Evolutionary conservation across 2,797 vertebrate genomes (phyloP), one percentile per base, ranked within the genome.

Genomic region (Hydrophis major): DNA sequence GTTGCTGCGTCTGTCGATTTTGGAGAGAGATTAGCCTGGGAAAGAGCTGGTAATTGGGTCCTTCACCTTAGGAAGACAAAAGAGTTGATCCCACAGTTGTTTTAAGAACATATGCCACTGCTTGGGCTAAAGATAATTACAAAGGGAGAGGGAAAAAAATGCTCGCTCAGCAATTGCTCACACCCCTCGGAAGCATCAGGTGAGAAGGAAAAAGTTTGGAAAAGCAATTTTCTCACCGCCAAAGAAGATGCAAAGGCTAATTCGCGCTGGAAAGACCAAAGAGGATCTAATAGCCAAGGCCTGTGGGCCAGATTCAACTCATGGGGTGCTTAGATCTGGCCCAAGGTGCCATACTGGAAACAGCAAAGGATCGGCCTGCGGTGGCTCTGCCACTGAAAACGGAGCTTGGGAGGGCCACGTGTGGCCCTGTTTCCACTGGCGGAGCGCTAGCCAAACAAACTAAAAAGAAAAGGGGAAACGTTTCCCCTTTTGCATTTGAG

Each of bases 11-110:
- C 92, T 94, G 90, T 86, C 83, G 74, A 93, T 95, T 89, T 94
- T 18, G 74, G 94, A 63, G 53, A 37, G 10, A 20, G 89, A 27
- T 94, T 94, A 93, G 94, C 94, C 91, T 7, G 0, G 63, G 90
- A 89, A 94, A 86, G 74, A 93, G 95, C 94, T 93, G 86, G 92
- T 93, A 89, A 87, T 89, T 95, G 89, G 61, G 47, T 59, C 93
- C 93, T 89, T 69, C 93, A 2, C 89, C 92, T 87, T 66, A 92
- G 93, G 91, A 89, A 86, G 93, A 94, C n/a, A 94, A 91, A 92
- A 92, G 42, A 50, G 4, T 92, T 55, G 32, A 28, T 57, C 27
- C 53, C 18, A 53, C 22, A 25, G 4, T 69, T 74, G 55, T 42
- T 74, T 83, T 69, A 18, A 90, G 83, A 93, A 59, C 61, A 59